These are phyloP conservation scores for Pelodiscus sinensis DNA, from an alignment of 2,113 vertebrate genomes.

Conservation along the genomic window DNA sequence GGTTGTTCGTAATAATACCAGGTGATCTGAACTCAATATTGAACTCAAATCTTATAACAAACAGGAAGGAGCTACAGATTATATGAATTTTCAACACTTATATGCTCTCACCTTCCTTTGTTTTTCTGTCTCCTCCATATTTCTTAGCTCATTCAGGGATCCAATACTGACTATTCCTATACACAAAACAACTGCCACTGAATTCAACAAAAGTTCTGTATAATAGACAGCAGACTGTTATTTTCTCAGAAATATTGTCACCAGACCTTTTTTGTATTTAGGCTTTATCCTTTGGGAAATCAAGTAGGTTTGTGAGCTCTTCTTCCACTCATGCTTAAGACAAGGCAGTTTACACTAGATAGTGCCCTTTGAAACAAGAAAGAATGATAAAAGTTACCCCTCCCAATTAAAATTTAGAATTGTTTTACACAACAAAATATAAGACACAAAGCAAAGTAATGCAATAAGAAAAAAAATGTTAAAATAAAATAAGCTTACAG, in stretches of 20 bases:
- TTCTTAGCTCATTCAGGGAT: not conserved
- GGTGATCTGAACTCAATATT: not conserved
- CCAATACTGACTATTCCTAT: not conserved
- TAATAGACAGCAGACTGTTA: not conserved
- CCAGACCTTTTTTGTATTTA: not conserved
- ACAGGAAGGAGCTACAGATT: not conserved
- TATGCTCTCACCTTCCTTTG: not conserved
- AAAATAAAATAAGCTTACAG: not conserved
- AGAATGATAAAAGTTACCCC: not conserved
- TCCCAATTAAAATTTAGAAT: not conserved
- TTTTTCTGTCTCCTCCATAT: not conserved
- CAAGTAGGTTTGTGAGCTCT: not conserved
- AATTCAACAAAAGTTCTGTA: not conserved
- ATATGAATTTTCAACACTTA: not conserved
- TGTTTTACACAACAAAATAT: not conserved
- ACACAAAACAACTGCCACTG: not conserved
- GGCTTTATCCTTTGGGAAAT: not conserved
- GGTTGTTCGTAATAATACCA: not conserved
- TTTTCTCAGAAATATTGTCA: not conserved
- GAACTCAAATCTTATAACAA: fast-evolving
- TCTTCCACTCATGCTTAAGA: not conserved
- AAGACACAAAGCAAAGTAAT: not conserved
- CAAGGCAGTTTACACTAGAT: not conserved
- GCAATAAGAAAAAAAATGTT: not conserved
- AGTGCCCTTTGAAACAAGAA: not conserved